Percentiles rank a stretch among this genome's conserved stretches.
Evolutionary conservation across 2,113 vertebrate species (phyloP).

Genomic region (Forbesichthys agassizii): DNA sequence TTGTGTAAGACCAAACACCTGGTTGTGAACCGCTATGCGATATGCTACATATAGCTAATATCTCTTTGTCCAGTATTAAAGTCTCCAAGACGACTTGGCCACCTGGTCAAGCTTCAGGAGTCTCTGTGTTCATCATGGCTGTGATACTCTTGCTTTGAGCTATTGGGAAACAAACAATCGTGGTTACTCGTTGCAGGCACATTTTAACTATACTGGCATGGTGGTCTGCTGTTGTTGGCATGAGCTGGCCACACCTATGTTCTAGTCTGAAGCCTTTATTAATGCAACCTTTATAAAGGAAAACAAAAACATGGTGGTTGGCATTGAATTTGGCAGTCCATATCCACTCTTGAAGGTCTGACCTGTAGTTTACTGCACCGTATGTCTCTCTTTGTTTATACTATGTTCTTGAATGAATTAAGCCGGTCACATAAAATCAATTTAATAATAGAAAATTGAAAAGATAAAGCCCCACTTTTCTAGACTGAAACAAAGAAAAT

Average conservation of each 20-base stretch:
- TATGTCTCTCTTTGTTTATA: constrained; percentile 24
- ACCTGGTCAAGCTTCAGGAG: constrained; percentile 45
- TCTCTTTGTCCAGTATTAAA: constrained; percentile 51
- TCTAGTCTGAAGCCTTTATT: constrained; percentile 38
- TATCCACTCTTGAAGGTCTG: constrained; percentile 6
- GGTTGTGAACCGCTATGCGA: not conserved
- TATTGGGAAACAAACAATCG: constrained; percentile 67
- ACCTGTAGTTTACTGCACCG: constrained; percentile 11
- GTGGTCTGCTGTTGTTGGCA: constrained; percentile 51
- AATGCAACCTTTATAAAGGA: constrained; percentile 18
- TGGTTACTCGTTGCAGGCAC: constrained; percentile 64
- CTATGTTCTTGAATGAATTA: constrained; percentile 67
- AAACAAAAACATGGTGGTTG: constrained; percentile 8
- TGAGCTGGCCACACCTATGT: constrained; percentile 52
- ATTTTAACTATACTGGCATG: constrained; percentile 63
- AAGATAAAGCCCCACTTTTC: constrained; percentile 56
- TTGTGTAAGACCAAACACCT: not conserved
- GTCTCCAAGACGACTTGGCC: constrained; percentile 48
- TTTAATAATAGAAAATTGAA: constrained; percentile 47
- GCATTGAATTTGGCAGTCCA: constrained; percentile 27
- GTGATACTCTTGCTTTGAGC: constrained; percentile 39
- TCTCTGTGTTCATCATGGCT: constrained; percentile 41
- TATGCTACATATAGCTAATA: too few species aligned
- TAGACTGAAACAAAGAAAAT: constrained; percentile 61
- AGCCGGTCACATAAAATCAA: constrained; percentile 52